Evolutionary conservation across 1,140 invertebrate genomes (phyloP), one percentile per base, ranked within the genome.

Genomic region (Harlomillsia oculata): DNA sequence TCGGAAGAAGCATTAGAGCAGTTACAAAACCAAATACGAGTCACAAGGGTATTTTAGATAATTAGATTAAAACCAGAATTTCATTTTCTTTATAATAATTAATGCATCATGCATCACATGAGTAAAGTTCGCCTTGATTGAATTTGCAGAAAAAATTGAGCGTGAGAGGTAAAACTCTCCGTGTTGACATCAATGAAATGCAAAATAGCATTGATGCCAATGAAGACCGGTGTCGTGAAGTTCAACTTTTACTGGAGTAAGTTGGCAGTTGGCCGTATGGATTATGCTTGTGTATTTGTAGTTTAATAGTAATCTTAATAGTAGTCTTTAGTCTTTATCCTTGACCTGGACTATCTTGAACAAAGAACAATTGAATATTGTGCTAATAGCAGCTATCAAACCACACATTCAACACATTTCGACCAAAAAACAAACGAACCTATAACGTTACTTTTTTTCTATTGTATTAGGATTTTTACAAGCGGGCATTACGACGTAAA

Each of bases 401-500:
- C n/a, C n/a, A n/a, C n/a, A n/a, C n/a, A n/a, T n/a, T n/a, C n/a
- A n/a, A n/a, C n/a, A n/a, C n/a, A n/a, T n/a, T n/a, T n/a, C n/a
- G n/a, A n/a, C n/a, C n/a, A n/a, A n/a, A n/a, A n/a, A n/a, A n/a
- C n/a, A n/a, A n/a, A n/a, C n/a, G n/a, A n/a, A n/a, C n/a, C n/a
- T n/a, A n/a, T n/a, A n/a, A n/a, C n/a, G n/a, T n/a, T n/a, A n/a
- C n/a, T n/a, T n/a, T n/a, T n/a, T 36, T 53, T 6, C 2, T 2
- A 23, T 4, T 30, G 4, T 32, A 13, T 25, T 30, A 65, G 57
- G 21, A 66, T 66, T 61, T 66, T 60, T 48, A 64, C 54, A 9
- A 55, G 61, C 25, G 64, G 64, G 30, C 53, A 66, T 32, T 63
- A 63, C 29, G 58, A 64, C 56, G 64, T 64, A 4, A 41, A 52